Percentiles rank a stretch among this genome's conserved stretches.
Conservation (phyloP, 2,888 invertebrate genomes). For the Adelphocoris suturalis region DNA sequence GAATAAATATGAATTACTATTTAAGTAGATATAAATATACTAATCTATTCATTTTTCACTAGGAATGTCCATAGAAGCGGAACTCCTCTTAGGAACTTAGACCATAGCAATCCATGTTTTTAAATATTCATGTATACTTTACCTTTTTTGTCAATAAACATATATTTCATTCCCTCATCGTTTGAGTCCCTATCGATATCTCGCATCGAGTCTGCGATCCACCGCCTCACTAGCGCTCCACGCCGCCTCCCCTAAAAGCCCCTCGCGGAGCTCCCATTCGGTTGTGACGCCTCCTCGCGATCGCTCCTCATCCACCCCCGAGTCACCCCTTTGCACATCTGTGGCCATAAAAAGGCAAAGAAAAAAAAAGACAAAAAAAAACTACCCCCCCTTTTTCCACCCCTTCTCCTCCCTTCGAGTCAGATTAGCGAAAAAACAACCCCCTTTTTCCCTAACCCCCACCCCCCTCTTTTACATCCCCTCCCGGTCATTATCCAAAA, state of each 20-base stretch:
- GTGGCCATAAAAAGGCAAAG: constrained; percentile 10
- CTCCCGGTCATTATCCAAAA: constrained; percentile 9
- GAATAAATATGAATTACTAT: no score
- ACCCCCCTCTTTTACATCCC: neutral
- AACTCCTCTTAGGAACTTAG: no score
- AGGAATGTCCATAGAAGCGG: no score
- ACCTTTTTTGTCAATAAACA: no score
- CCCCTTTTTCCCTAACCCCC: neutral
- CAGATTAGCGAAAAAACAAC: neutral
- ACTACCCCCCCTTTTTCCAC: neutral
- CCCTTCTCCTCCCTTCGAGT: neutral
- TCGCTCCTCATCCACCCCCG: neutral
- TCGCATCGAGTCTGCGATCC: neutral
- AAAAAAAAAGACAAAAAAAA: neutral
- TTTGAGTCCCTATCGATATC: neutral
- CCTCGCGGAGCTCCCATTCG: constrained; percentile 27
- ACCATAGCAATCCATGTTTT: no score
- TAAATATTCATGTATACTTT: no score
- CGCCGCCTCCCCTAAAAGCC: neutral
- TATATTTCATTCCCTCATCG: no score
- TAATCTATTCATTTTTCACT: no score
- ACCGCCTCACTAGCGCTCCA: constrained; percentile 51
- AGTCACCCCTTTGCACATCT: neutral
- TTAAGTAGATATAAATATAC: no score
- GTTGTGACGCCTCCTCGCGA: constrained; percentile 32